Base-by-base conservation (phyloP, 1,140 invertebrate genomes). In the Batillaria attramentaria region DNA sequence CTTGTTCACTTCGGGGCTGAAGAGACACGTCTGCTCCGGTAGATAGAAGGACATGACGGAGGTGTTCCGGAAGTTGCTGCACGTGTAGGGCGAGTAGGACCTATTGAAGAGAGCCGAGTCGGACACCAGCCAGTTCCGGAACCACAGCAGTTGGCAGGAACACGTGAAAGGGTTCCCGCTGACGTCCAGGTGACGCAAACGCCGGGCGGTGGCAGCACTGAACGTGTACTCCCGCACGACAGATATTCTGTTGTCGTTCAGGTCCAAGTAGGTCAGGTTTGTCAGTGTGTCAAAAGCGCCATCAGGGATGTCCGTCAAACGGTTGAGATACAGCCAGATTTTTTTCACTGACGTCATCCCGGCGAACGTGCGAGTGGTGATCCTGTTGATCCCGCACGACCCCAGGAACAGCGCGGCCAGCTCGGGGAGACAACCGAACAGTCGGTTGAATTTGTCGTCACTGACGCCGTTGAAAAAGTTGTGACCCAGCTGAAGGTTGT, bases 81-180 rank as follows among this genome's bases (percentile, higher is more conserved):
- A 79, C 3, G 69, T 39, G 62, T 79, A 79, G 28, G 31, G 50
- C n/a, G 2, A 13, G 2, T 20, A 60, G 8, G 20, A 68, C 1
- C 54, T 24, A 5, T 5, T 0, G 28, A 79, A 75, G 3, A 50
- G 31, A 13, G 31, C 1, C 3, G 42, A 31, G 24, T 65, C 33
- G 33, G 37, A 46, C 18, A 50, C 28, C 39, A 80, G 42, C 79
- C 79, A 80, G 16, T 31, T 20, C 31, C 50, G 50, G 46, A 80
- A 80, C 79, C 79, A 80, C n/a, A 42, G 18, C 16, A 76, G 3
- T 33, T 68, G 6, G 60, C 79, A 80, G 28, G 41, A 35, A 50
- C 46, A 50, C 46, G 46, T 50, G 46, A 50, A 50, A 50, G 46
- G 46, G 46, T 50, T 50, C 24, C 46, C 24, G 24, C 24, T 24